phyloP scores from a whole-genome alignment of 53 echinoderm and acorn worm genomes.

The Actinopyga echinites region DNA sequence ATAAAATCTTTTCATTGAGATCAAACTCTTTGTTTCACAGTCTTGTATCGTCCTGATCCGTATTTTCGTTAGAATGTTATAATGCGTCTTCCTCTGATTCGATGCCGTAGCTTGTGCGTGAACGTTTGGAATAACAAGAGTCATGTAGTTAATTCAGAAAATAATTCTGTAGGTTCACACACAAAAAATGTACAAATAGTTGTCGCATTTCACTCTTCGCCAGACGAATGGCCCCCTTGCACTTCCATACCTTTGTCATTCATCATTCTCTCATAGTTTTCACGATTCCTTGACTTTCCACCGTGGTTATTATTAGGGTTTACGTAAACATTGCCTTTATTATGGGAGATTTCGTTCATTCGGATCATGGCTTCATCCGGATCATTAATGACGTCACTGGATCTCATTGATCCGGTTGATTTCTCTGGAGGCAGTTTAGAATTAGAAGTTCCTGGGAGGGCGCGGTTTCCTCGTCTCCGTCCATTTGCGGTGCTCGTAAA shows the following conservation, averaged over 20 bases:
- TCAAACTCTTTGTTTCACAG: too few species aligned
- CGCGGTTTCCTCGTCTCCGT: background rate
- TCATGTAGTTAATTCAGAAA: too few species aligned
- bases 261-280: constrained; percentile 1
- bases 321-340: constrained; percentile 16
- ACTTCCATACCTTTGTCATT: constrained; percentile 18
- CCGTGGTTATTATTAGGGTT: constrained; percentile 26
- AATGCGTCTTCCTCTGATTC: too few species aligned
- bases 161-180: too few species aligned
- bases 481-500: constrained; percentile 4
- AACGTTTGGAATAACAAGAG: too few species aligned
- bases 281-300: background rate
- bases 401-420: constrained; percentile 20
- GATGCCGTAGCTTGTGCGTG: too few species aligned
- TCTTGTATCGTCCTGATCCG: too few species aligned
- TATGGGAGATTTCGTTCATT: background rate
- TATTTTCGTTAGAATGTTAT: too few species aligned
- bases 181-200: too few species aligned
- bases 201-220: background rate
- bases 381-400: constrained; percentile 42
- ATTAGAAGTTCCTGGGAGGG: background rate
- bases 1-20: too few species aligned
- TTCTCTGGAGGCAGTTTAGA: constrained; percentile 21
- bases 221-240: background rate
- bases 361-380: constrained; percentile 24